Evolutionary conservation across 2,113 vertebrate genomes (phyloP), one percentile per base, ranked within the genome.

Genomic region (Trochalopteron elliotii): DNA sequence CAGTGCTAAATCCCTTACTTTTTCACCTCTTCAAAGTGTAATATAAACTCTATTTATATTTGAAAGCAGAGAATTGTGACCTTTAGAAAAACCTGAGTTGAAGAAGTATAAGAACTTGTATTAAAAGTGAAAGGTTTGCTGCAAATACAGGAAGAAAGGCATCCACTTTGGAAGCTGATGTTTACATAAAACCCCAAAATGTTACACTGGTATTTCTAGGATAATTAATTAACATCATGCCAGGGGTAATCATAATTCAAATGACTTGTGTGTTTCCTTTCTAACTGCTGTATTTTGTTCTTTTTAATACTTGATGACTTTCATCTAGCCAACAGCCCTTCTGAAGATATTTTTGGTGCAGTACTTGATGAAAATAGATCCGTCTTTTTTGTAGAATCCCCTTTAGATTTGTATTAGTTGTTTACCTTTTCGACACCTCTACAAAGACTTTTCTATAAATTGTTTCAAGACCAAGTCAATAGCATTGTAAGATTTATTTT

Each of bases 221-320:
- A 88, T 57, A 75, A 85, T 89, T 87, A 93, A 86, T 95, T 91
- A 93, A 94, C 21, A 42, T 65, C 7, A 55, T 61, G 53, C 57
- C 74, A 88, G 10, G 37, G 35, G 33, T 91, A 89, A 77, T 91
- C 33, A 76, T 85, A 89, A 90, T 87, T 91, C 49, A 91, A 44
- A 42, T 53, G 1, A 53, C 45, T 74, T 89, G 23, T 61, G 12
- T 87, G 8, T 76, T 94, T 87, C 18, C 19, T 79, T 90, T 85
- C 33, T 87, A 85, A 74, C 60, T 85, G 30, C 55, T 77, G 18
- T 70, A 60, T 85, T 95, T 68, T 87, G 23, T 87, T 89, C 86
- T 94, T 89, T 89, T 79, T 79, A 90, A 89, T 85, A 57, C 25
- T 94, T 89, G 18, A 40, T 82, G 50, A 68, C 60, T 96, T 96